These are phyloP conservation scores for Gibbula magus DNA, from an alignment of 2,888 invertebrate species.

Conservation along the genomic window DNA sequence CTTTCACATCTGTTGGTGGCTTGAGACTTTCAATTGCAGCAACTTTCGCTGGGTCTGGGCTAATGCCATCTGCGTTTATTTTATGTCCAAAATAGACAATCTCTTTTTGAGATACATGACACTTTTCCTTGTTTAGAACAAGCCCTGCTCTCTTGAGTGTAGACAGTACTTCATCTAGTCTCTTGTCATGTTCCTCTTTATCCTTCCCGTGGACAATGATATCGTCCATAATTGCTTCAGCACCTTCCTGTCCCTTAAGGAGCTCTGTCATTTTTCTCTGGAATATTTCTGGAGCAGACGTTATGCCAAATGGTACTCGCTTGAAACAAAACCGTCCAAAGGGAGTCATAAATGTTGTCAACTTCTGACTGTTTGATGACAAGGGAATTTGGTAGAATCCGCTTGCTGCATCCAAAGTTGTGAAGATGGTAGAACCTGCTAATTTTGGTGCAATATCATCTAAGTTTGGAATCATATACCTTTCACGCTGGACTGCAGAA, in stretches of 20 bases:
- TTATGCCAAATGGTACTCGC: too few species aligned
- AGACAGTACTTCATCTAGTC: conserved; percentile 29
- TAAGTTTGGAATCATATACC: conserved; percentile 35
- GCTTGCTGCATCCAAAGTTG: conserved; percentile 32
- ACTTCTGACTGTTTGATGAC: conserved; percentile 21
- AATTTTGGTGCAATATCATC: conserved; percentile 38
- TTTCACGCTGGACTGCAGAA: too few species aligned
- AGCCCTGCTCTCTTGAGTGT: conserved; percentile 31
- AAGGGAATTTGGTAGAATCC: conserved; percentile 40
- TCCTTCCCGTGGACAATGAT: conserved; percentile 37
- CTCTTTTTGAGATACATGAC: conserved; percentile 16
- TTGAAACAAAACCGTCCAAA: too few species aligned
- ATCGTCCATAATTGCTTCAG: conserved; percentile 41
- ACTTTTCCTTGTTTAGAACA: conserved; percentile 44
- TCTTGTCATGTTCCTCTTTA: conserved; percentile 35
- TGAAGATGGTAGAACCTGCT: conserved; percentile 30
- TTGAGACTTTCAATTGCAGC: conserved; percentile 36
- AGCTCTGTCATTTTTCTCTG: conserved; percentile 37
- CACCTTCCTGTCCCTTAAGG: conserved; percentile 30
- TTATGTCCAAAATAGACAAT: conserved; percentile 32
- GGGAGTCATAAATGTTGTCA: too few species aligned
- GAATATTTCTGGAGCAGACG: too few species aligned
- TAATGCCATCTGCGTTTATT: conserved; percentile 22
- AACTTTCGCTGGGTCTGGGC: conserved; percentile 17
- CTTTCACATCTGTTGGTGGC: conserved; percentile 38